Evolutionary conservation across 2,888 invertebrate genomes (phyloP).

Genomic region (Drosophila cracens): DNA sequence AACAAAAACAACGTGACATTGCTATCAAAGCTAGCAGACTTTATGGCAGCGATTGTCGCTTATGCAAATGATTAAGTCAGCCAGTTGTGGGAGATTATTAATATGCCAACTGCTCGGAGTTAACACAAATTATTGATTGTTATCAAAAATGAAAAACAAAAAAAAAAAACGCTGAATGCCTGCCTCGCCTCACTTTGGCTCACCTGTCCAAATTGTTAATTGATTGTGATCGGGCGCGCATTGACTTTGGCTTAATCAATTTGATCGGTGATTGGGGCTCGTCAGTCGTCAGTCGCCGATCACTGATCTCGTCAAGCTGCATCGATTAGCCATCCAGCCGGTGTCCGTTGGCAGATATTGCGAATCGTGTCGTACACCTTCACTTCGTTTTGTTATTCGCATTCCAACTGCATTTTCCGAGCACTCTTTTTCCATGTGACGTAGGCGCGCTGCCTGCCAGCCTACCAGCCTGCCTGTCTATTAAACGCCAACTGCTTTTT

Average conservation of each 20-base stretch:
- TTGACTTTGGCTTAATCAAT: slow-evolving; percentile 75
- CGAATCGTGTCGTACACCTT: slow-evolving; percentile 61
- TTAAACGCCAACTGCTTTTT: slow-evolving; percentile 12
- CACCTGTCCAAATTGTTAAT: slow-evolving; percentile 63
- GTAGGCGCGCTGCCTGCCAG: slow-evolving; percentile 45
- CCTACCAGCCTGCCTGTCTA: slow-evolving; percentile 27
- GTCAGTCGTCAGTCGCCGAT: slow-evolving; percentile 32
- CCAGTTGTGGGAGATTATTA: slow-evolving; percentile 38
- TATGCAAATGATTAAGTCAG: slow-evolving; percentile 48
- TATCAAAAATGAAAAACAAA: slow-evolving; percentile 42
- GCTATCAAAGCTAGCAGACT: slow-evolving; percentile 46
- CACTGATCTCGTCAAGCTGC: slow-evolving; percentile 65
- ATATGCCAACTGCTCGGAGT: neutral
- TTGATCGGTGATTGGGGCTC: slow-evolving; percentile 51
- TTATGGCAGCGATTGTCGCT: slow-evolving; percentile 24
- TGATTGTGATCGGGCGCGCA: slow-evolving; percentile 76
- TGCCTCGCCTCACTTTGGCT: slow-evolving; percentile 36
- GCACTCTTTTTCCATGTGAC: slow-evolving; percentile 32
- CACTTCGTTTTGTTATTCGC: slow-evolving; percentile 62
- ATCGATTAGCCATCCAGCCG: slow-evolving; percentile 55
- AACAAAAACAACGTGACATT: slow-evolving; percentile 40
- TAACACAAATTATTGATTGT: slow-evolving; percentile 33
- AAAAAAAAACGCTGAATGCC: slow-evolving; percentile 13
- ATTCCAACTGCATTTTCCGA: slow-evolving; percentile 64
- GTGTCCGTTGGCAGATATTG: slow-evolving; percentile 14